Evolutionary conservation across 1,140 invertebrate genomes (phyloP).

Genomic region (Microplitis mediator): DNA sequence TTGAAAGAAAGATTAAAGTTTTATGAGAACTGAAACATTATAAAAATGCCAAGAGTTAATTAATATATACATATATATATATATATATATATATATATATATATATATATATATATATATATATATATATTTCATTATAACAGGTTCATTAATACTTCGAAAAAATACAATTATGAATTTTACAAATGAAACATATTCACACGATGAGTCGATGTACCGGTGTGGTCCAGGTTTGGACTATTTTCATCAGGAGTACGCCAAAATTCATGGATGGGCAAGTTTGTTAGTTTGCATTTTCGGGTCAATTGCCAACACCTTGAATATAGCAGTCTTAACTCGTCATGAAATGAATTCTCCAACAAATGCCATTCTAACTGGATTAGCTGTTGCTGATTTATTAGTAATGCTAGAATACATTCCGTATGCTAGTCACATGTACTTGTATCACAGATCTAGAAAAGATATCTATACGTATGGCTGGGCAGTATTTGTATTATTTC

Average conservation of each 20-base stretch:
- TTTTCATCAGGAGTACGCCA: slow-evolving; percentile 58
- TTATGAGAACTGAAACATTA: too few species aligned
- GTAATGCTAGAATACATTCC: slow-evolving; percentile 95
- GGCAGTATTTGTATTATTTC: slow-evolving; percentile 82
- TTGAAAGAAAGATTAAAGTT: too few species aligned
- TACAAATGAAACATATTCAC: neutral
- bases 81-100: neutral
- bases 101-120: neutral
- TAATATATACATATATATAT: too few species aligned
- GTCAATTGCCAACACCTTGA: slow-evolving; percentile 89
- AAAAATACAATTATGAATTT: slow-evolving; percentile 8
- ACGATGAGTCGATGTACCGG: slow-evolving; percentile 29
- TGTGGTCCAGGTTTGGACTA: slow-evolving; percentile 58
- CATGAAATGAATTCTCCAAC: slow-evolving; percentile 91
- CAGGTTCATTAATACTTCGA: neutral
- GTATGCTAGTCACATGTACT: slow-evolving; percentile 81
- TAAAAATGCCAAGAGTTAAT: too few species aligned
- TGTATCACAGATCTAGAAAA: slow-evolving; percentile 66
- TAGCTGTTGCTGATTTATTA: slow-evolving; percentile 90
- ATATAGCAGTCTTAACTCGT: slow-evolving; percentile 92
- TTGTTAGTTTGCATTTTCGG: slow-evolving; percentile 88
- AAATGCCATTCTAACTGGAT: slow-evolving; percentile 86
- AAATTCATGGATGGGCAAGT: slow-evolving; percentile 75
- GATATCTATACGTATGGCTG: slow-evolving; percentile 75
- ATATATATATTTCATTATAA: neutral